phyloP scores from a whole-genome alignment of 1,140 invertebrate genomes.

The Leptopilina boulardi region DNA sequence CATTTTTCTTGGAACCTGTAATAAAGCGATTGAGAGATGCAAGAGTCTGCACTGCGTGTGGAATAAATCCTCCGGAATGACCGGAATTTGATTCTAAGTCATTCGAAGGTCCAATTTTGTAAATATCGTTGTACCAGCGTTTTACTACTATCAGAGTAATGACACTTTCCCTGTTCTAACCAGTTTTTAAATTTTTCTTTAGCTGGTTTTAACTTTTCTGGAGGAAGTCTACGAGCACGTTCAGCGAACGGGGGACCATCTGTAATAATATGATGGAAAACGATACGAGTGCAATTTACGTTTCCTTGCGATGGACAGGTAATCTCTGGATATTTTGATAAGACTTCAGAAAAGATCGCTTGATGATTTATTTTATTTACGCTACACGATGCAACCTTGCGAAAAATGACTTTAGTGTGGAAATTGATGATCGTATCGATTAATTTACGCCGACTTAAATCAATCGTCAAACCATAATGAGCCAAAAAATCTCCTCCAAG shows the following conservation, averaged over 20 bases:
- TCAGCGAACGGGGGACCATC: conserved; percentile 64
- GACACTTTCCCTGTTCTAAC: conserved; percentile 61
- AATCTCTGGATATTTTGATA: conserved; percentile 36
- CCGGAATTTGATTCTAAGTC: too few species aligned
- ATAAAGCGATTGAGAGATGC: conserved; percentile 3
- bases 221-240: conserved; percentile 64
- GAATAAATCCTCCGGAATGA: not conserved
- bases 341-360: conserved; percentile 24
- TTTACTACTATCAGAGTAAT: conserved; percentile 58
- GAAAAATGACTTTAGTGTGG: not conserved
- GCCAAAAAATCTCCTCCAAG: conserved; percentile 52
- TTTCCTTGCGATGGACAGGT: conserved; percentile 37
- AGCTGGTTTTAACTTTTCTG: conserved; percentile 54
- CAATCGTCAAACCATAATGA: conserved; percentile 62
- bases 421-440: conserved; percentile 55
- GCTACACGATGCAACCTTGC: not conserved
- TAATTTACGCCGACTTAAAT: conserved; percentile 55
- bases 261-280: conserved; percentile 47
- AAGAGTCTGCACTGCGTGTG: not conserved
- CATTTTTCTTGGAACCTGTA: not conserved
- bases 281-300: not conserved
- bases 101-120: too few species aligned
- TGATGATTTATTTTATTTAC: conserved; percentile 11
- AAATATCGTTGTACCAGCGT: too few species aligned
- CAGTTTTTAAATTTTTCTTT: conserved; percentile 46